Base-by-base conservation (phyloP, 2,888 invertebrate genomes). In the Scrobipalpa atriplicella region DNA sequence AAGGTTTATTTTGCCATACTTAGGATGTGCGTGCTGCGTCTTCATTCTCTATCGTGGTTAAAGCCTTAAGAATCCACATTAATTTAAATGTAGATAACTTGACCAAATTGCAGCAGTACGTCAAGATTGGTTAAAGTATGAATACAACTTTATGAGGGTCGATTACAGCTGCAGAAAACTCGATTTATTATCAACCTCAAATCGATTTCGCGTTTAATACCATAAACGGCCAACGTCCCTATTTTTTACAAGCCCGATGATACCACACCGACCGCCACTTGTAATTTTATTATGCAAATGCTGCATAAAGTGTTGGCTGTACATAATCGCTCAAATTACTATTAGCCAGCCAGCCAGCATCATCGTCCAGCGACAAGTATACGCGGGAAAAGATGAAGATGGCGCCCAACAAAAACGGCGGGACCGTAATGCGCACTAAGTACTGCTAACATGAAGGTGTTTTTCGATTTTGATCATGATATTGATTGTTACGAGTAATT, bases 271-370 rank as follows among this genome's bases (percentile, higher is more conserved):
- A 73, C 74, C 78, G 77, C 75, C 75, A 73, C 75, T 75, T 74
- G 87, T 90, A 92, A 92, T 92, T 92, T 90, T 88, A 92, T 92
- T 92, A 92, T 91, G 92, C 90, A 92, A 92, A 92, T 91, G 85
- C 76, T 73, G 84, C 79, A 82, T 91, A 89, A 92, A 89, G 91
- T 92, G 92, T 91, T 90, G 87, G 87, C 83, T 79, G 86, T 62
- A 81, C 80, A 83, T 90, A 89, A 92, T 90, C 84, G 85, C 79
- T 87, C 79, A 84, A 86, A 89, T 85, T 80, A 82, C 80, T 77
- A 80, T 79, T 81, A 79, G 66, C 74, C 75, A 43, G 74, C 58
- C 52, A 52, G 52, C 52, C 54, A 54, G 54, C 21, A 21, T 54
- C 54, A 56, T 56, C 29, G 29, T 2, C 29, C 78, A 47, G 58